Conservation (phyloP, 2,113 vertebrate species). For the Arothron firmamentum region DNA sequence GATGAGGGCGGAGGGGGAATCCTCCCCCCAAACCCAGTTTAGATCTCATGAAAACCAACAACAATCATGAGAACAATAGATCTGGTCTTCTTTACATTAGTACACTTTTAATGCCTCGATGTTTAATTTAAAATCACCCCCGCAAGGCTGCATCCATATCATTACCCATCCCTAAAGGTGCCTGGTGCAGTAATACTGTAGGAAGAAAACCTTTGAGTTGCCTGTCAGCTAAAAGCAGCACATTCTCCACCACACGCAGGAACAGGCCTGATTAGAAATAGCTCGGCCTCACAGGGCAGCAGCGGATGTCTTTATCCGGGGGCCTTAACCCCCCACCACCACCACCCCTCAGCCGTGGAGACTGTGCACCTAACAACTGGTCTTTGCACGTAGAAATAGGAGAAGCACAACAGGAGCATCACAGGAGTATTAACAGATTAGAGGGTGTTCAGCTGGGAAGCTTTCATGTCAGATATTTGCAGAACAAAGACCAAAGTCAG, state of each 20-base stretch:
- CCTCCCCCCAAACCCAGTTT: background rate
- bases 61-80: too few relatives aligned
- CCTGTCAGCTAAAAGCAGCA: background rate
- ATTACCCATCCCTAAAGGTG: too few relatives aligned
- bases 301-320: background rate
- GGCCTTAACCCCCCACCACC: slow-evolving; percentile 6
- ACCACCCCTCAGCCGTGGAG: slow-evolving; percentile 5
- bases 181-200: background rate
- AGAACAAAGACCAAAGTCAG: slow-evolving; percentile 42
- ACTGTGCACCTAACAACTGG: slow-evolving; percentile 22
- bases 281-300: background rate
- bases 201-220: background rate
- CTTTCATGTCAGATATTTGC: slow-evolving; percentile 47
- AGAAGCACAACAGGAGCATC: slow-evolving; percentile 36
- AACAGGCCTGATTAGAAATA: slow-evolving; percentile 9
- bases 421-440: slow-evolving; percentile 28
- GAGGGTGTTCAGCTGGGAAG: slow-evolving; percentile 31
- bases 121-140: too few relatives aligned
- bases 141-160: too few relatives aligned
- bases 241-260: background rate
- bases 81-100: too few relatives aligned
- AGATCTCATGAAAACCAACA: too few relatives aligned
- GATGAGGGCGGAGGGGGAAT: background rate
- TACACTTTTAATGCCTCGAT: too few relatives aligned
- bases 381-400: slow-evolving; percentile 50